phyloP scores from a whole-genome alignment of 2,888 invertebrate genomes.

The Chrysomela aeneicollis region DNA sequence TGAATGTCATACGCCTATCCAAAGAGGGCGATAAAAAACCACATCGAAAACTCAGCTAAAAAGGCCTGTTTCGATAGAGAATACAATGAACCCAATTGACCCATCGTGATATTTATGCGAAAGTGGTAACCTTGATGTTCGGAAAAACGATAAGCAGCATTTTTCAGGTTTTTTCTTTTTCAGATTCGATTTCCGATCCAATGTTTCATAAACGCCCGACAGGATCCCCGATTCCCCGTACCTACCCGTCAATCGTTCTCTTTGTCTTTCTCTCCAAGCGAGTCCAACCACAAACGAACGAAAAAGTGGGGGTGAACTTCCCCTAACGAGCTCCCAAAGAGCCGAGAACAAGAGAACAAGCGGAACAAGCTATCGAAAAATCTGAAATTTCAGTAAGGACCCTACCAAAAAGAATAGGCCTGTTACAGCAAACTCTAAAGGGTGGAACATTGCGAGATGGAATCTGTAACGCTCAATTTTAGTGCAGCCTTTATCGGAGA shows the following conservation, averaged over 20 bases:
- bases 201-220: background rate
- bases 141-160: conserved; percentile 9
- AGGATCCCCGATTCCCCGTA: no score
- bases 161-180: conserved; percentile 11
- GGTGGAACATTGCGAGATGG: background rate
- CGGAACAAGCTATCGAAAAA: background rate
- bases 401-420: background rate
- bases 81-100: conserved; percentile 1
- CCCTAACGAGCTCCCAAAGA: background rate
- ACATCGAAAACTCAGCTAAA: background rate
- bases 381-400: background rate
- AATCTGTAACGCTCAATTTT: background rate
- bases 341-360: background rate
- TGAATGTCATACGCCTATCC: background rate
- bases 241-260: no score
- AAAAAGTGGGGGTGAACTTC: background rate
- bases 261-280: background rate
- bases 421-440: background rate
- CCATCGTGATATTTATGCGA: background rate
- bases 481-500: background rate
- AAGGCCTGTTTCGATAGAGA: background rate
- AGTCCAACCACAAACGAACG: background rate
- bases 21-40: background rate
- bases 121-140: conserved; percentile 16
- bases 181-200: conserved; percentile 16